Percentiles rank a stretch among this genome's conserved stretches.
These are phyloP conservation scores for Lineus longissimus DNA, from an alignment of 1,140 invertebrate species.

Conservation along the genomic window DNA sequence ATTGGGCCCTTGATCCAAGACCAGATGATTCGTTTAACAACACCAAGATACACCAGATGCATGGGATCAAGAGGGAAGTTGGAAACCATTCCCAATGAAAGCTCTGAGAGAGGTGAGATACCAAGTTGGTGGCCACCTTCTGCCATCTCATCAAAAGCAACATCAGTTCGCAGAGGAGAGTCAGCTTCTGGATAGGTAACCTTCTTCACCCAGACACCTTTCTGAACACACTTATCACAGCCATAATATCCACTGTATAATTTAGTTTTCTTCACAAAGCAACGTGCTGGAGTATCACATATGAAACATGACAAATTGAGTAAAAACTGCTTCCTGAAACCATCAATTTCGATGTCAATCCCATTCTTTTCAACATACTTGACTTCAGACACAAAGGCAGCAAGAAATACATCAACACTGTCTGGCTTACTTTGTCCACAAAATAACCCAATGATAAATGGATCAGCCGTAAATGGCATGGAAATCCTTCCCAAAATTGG, in stretches of 20 bases:
- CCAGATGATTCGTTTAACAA: constrained; percentile 33
- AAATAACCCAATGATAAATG: constrained; percentile 19
- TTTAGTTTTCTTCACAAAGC: constrained; percentile 17
- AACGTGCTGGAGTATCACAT: constrained; percentile 19
- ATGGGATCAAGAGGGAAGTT: constrained; percentile 41
- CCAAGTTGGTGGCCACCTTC: constrained; percentile 23
- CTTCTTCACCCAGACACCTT: constrained; percentile 6
- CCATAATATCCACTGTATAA: constrained; percentile 14
- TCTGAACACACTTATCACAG: constrained; percentile 13
- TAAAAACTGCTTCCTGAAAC: background rate
- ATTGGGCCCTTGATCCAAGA: constrained; percentile 29
- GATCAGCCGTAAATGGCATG: background rate
- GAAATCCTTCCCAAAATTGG: constrained; percentile 5
- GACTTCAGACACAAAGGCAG: constrained; percentile 14
- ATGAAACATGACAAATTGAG: constrained; percentile 13
- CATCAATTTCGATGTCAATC: background rate
- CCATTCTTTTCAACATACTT: constrained; percentile 8
- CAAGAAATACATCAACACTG: constrained; percentile 7
- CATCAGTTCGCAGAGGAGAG: constrained; percentile 29
- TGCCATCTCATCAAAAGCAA: constrained; percentile 26
- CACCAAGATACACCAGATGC: constrained; percentile 43
- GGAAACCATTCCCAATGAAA: constrained; percentile 28
- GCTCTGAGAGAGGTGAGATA: background rate
- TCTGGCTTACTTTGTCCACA: constrained; percentile 14
- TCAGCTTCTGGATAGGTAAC: constrained; percentile 29